Evolutionary conservation across 2,797 vertebrate genomes (phyloP).

Genomic region (Leptodactylus fallax): DNA sequence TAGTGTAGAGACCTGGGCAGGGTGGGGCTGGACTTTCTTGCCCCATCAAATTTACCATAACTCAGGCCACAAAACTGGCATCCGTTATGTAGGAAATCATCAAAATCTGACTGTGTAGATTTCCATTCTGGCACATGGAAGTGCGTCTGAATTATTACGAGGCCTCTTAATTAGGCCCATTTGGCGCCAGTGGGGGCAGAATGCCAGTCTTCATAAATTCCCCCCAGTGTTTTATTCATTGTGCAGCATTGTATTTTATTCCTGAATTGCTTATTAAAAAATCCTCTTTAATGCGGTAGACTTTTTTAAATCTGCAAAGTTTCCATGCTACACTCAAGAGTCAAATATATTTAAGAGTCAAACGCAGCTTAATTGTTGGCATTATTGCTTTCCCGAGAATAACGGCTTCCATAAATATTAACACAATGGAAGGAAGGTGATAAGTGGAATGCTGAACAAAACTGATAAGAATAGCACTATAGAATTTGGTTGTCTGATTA

Average conservation of each 20-base stretch:
- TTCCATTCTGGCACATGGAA: too few relatives aligned
- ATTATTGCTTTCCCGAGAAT: constrained; percentile 55
- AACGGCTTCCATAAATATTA: constrained; percentile 61
- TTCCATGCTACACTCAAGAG: constrained; percentile 14
- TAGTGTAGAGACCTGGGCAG: too few relatives aligned
- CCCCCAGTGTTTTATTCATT: not conserved
- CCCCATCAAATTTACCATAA: too few relatives aligned
- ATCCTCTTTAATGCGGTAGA: not conserved
- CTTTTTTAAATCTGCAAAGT: constrained; percentile 20
- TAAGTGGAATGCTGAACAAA: constrained; percentile 76
- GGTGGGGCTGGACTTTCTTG: too few relatives aligned
- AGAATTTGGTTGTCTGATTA: constrained; percentile 76
- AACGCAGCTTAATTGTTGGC: constrained; percentile 55
- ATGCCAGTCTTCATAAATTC: too few relatives aligned
- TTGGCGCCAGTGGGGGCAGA: too few relatives aligned
- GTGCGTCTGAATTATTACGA: too few relatives aligned
- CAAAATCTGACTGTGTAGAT: too few relatives aligned
- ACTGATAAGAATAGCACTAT: constrained; percentile 70
- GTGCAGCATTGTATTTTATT: not conserved
- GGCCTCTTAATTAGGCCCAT: too few relatives aligned
- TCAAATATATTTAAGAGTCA: constrained; percentile 50
- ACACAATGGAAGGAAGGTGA: constrained; percentile 68
- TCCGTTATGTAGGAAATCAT: too few relatives aligned
- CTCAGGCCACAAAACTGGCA: too few relatives aligned
- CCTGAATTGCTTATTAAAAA: not conserved